Evolutionary conservation across 2,797 vertebrate genomes (phyloP).

Genomic region (Darevskia nairensis): DNA sequence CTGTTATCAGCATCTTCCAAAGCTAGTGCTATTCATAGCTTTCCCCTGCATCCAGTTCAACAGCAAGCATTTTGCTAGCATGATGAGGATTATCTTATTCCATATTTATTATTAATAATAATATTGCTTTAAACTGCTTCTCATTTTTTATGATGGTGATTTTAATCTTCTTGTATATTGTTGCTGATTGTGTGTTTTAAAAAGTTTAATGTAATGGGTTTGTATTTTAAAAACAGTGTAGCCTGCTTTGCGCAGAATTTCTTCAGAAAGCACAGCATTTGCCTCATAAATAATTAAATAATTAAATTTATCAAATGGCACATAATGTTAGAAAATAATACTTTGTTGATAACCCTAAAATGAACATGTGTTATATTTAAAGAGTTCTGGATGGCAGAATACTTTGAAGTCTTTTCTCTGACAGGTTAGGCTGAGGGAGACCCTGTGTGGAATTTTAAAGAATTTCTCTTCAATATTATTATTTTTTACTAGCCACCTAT

Average conservation of each 20-base stretch:
- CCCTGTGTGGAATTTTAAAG: constrained; percentile 38
- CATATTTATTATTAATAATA: no score
- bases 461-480: background rate
- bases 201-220: no score
- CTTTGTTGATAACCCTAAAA: constrained; percentile 48
- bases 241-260: no score
- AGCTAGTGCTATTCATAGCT: constrained; percentile 27
- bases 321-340: constrained; percentile 38
- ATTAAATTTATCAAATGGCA: constrained; percentile 35
- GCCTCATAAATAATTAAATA: no score
- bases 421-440: constrained; percentile 20
- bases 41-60: constrained; percentile 10
- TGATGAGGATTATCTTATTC: constrained; percentile 23
- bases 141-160: no score
- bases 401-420: constrained; percentile 21
- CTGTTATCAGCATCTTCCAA: constrained; percentile 71
- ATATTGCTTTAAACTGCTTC: no score
- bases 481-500: background rate
- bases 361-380: constrained; percentile 44
- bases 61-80: constrained; percentile 58
- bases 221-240: no score
- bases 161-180: no score
- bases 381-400: constrained; percentile 2
- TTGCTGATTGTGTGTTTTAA: no score
- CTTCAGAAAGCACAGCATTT: no score